phyloP scores from a whole-genome alignment of 1,140 invertebrate species.

The Drosophila subobscura region DNA sequence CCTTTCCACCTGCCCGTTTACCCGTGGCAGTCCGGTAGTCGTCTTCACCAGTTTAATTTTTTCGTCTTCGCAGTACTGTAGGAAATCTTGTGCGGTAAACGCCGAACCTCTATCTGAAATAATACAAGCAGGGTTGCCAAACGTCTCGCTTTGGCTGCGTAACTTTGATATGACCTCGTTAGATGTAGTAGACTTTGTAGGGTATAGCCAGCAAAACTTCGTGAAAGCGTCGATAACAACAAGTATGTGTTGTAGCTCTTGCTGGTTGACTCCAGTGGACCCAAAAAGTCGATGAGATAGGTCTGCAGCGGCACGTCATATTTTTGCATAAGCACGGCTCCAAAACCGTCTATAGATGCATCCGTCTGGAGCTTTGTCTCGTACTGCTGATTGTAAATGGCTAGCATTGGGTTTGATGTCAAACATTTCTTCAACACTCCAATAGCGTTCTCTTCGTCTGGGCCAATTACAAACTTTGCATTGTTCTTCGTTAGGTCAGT shows the following conservation, averaged over 20 bases:
- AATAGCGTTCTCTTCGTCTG: too few species aligned
- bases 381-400: slow-evolving; percentile 1
- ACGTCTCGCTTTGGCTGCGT: too few species aligned
- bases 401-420: background rate
- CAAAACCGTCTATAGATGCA: too few species aligned
- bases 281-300: background rate
- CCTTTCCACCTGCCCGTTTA: too few species aligned
- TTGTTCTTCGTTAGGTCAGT: background rate
- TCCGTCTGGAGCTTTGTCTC: background rate
- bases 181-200: background rate
- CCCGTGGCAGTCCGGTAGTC: background rate
- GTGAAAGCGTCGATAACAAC: background rate
- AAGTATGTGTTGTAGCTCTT: slow-evolving; percentile 5
- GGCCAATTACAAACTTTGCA: too few species aligned
- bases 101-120: too few species aligned
- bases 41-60: slow-evolving; percentile 1
- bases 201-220: slow-evolving; percentile 9
- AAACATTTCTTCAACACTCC: background rate
- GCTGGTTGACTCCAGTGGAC: background rate
- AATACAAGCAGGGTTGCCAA: too few species aligned
- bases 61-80: too few species aligned
- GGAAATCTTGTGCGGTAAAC: too few species aligned
- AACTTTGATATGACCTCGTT: background rate
- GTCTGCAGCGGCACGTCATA: background rate
- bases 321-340: background rate